A percentile compares a stretch with the other conserved stretches of the same genome.
These are phyloP conservation scores for Eupithecia inturbata DNA, from an alignment of 2,888 invertebrate genomes.

Conservation along the genomic window DNA sequence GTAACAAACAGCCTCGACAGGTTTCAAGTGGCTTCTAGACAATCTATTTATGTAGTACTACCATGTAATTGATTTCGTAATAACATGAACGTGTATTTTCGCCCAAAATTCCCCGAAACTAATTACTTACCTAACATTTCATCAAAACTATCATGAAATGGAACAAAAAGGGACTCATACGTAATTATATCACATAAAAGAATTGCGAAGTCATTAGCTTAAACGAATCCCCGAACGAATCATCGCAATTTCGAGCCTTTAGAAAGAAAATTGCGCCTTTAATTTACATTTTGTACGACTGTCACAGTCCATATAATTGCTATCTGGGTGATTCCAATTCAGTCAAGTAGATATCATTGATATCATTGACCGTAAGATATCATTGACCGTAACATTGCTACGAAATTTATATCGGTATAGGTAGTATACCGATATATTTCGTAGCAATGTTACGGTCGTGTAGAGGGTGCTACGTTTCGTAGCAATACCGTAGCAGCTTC, in stretches of 20 bases:
- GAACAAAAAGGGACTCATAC: constrained; percentile 2
- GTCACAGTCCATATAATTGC: constrained; percentile 22
- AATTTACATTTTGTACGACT: constrained; percentile 42
- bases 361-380: too few species aligned
- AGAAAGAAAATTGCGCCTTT: constrained; percentile 41
- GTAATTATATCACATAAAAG: constrained; percentile 34
- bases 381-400: too few species aligned
- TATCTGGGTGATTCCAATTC: constrained; percentile 4
- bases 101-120: not conserved
- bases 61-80: not conserved
- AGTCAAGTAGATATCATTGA: too few species aligned
- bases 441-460: not conserved
- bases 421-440: too few species aligned
- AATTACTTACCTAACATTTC: constrained; percentile 10
- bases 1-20: not conserved
- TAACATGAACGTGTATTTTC: not conserved
- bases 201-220: constrained; percentile 38
- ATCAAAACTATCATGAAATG: constrained; percentile 9
- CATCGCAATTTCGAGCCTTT: constrained; percentile 42
- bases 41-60: not conserved
- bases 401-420: too few species aligned
- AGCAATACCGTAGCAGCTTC: not conserved
- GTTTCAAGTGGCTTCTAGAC: not conserved
- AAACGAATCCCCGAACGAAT: constrained; percentile 38
- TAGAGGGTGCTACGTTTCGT: not conserved